These are phyloP conservation scores for Strigamia maritima DNA, from an alignment of 2,888 invertebrate genomes.

Conservation along the genomic window DNA sequence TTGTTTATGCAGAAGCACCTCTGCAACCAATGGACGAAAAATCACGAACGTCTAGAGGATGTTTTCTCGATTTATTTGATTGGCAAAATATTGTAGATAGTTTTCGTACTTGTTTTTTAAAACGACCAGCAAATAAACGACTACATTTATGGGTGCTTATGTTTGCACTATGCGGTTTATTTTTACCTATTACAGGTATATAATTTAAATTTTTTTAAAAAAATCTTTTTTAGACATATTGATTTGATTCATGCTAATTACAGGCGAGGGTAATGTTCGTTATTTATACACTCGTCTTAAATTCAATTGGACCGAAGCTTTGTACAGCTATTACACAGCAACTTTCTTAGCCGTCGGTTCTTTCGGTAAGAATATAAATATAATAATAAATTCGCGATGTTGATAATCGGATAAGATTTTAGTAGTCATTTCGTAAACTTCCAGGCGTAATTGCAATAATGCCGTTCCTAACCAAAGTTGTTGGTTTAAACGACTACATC, in stretches of 20 bases:
- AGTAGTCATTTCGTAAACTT: too few relatives aligned
- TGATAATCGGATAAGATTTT: too few relatives aligned
- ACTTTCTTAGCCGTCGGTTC: neutral
- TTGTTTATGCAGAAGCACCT: too few relatives aligned
- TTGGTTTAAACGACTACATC: neutral
- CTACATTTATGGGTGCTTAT: slow-evolving; percentile 22
- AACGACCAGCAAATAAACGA: neutral
- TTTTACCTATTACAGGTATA: slow-evolving; percentile 22
- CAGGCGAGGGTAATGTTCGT: slow-evolving; percentile 36
- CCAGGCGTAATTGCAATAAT: slow-evolving; percentile 4
- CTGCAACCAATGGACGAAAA: neutral
- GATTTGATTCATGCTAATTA: too few relatives aligned
- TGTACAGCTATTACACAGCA: slow-evolving; percentile 21
- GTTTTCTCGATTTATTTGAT: neutral
- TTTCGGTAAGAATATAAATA: too few relatives aligned
- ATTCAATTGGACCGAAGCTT: slow-evolving; percentile 26
- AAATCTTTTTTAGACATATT: too few relatives aligned
- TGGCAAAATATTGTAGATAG: neutral
- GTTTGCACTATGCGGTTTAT: neutral
- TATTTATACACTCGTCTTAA: slow-evolving; percentile 22
- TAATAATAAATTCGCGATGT: too few relatives aligned
- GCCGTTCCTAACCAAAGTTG: slow-evolving; percentile 8
- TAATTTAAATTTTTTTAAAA: too few relatives aligned
- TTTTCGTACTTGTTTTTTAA: neutral
- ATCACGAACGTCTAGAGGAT: neutral